Percentiles rank a stretch among this genome's conserved stretches.
Evolutionary conservation across 2,888 invertebrate species (phyloP).

Genomic region (Cyclophora albipunctata): DNA sequence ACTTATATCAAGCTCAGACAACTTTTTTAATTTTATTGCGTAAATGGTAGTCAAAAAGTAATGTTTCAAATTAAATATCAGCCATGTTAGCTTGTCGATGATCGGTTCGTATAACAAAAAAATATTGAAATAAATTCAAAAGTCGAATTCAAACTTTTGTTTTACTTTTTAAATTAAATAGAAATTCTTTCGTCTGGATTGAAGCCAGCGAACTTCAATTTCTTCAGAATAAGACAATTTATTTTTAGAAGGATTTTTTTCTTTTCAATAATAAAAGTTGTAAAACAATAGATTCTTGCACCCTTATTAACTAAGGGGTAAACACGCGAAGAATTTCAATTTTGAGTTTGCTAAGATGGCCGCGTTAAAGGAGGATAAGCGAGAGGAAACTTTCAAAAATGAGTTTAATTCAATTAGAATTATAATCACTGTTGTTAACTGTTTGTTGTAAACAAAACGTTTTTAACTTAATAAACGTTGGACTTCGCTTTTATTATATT

Average conservation of each 20-base stretch:
- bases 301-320: constrained; percentile 15
- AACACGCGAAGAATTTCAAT: constrained; percentile 27
- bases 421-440: no score
- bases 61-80: no score
- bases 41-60: no score
- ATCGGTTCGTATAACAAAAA: no score
- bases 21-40: no score
- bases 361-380: constrained; percentile 19
- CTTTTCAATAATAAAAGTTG: constrained; percentile 10
- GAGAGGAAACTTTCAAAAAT: constrained; percentile 3
- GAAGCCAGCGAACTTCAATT: constrained; percentile 25
- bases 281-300: constrained; percentile 10
- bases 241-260: constrained; percentile 17
- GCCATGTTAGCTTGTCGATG: no score
- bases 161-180: constrained; percentile 31
- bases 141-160: constrained; percentile 19
- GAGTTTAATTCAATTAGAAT: no score
- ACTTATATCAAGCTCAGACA: no score
- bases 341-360: constrained; percentile 24
- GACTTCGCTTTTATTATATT: no score
- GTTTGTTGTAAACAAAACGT: no score
- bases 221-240: constrained; percentile 14
- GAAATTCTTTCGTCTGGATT: constrained; percentile 27
- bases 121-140: no score
- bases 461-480: no score